Evolutionary conservation across 2,888 invertebrate genomes (phyloP), one percentile per base, ranked within the genome.

Genomic region (Hydrotaea diabolus): DNA sequence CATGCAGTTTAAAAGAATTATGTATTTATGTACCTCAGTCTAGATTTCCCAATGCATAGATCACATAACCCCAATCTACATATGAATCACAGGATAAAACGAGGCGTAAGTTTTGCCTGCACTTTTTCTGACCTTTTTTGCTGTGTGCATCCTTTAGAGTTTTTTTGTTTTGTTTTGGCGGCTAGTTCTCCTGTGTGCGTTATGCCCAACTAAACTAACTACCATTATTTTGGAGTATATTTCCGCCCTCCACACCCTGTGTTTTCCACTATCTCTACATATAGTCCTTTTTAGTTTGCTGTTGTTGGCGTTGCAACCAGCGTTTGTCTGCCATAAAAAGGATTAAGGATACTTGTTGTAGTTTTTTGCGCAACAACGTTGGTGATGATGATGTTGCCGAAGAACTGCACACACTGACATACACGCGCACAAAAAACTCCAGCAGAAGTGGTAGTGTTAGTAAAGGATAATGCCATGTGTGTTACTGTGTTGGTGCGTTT

Each of bases 1-100:
- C 78, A 84, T 77, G 79, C 36, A 77, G 74, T 80, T 82, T 82
- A 82, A 69, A 77, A 77, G 79, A 82, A 77, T 85, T 85, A 82
- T 82, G 55, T 78, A 64, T 78, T 84, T 84, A 77, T 57, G 57
- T 69, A 31, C 3, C 31, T 7, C 31, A 7, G 31, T 31, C 3
- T 31, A 49, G 57, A 71, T 57, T 2, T 19, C 26, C 66, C 39
- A 77, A 79, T 31, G 7, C 71, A 77, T 81, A 77, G 77, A 82
- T 80, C 77, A 79, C 69, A 77, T 82, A 85, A 82, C 59, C 77
- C 77, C 69, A 15, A n/a, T n/a, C n/a, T 69, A 59, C 71, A 49
- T 64, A 83, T 72, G 57, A 80, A 77, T 83, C 75, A 75, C 62
- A 55, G 55, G 26, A 69, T 75, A 69, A 72, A 77, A 46, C 23